phyloP scores from a whole-genome alignment of 2,888 invertebrate genomes.

The Antitype chi region DNA sequence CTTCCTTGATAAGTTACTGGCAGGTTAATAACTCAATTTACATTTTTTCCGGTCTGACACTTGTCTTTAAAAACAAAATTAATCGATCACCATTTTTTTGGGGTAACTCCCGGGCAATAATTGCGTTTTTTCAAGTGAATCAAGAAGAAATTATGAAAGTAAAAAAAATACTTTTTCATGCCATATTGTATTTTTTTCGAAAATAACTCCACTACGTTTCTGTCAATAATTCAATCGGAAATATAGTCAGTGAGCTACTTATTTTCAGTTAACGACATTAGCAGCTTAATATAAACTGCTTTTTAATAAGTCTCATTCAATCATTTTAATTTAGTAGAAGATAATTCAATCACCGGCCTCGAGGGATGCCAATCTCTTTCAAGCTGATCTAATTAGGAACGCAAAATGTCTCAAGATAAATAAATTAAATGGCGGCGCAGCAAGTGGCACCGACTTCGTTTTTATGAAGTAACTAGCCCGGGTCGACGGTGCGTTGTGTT shows the following conservation, averaged over 20 bases:
- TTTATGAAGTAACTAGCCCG: background rate
- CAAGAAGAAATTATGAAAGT: background rate
- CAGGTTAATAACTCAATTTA: constrained; percentile 8
- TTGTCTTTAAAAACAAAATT: background rate
- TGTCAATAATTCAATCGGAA: background rate
- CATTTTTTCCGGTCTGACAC: background rate
- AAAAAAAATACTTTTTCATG: background rate
- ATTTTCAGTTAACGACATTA: background rate
- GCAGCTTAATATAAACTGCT: background rate
- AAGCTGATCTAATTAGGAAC: background rate
- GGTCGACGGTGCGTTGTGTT: no score
- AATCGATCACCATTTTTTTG: background rate
- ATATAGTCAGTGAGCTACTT: background rate
- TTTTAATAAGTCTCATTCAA: background rate
- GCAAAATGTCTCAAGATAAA: constrained; percentile 7
- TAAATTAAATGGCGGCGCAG: background rate
- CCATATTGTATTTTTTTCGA: background rate
- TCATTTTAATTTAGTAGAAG: background rate
- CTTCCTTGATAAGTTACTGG: constrained; percentile 5
- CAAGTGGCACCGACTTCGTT: background rate
- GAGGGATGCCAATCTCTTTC: background rate
- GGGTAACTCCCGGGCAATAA: no score
- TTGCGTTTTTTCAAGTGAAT: background rate
- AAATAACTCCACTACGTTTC: background rate
- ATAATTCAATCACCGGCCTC: constrained; percentile 1